Evolutionary conservation across 2,113 vertebrate species (phyloP), one percentile per base, ranked within the genome.

Genomic region (Tupaia tana): DNA sequence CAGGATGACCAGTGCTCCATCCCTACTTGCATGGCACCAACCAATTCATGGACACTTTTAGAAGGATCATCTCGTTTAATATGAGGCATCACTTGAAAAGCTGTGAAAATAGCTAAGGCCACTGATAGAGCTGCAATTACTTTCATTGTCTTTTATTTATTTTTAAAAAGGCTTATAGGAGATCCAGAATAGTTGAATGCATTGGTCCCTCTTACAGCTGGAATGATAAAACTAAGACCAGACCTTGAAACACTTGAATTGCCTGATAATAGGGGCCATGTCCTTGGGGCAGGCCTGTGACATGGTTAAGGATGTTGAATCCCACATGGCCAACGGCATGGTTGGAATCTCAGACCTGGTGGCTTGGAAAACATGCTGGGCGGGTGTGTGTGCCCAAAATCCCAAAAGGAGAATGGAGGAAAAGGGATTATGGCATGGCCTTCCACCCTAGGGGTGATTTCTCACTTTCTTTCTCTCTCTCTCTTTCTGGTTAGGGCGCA

Each of bases 91-190:
- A 67, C 15, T 86, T 91, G n/a, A 78, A 81, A 89, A 87, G 56
- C 43, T 94, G 22, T 56, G 34, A 63, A 69, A 93, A 63, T 27
- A 92, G 10, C 64, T 73, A 67, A 22, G 81, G 14, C 29, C 56
- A 85, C 52, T 24, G 69, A 52, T 13, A 27, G 43, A n/a, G 13
- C 24, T 82, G 90, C 63, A 43, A 3, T 85, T 61, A 63, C 15
- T 75, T 86, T 71, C 8, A 8, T 80, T 54, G 27, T 70, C 7
- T 61, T 85, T 82, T 75, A 67, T 31, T 93, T 81, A 79, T 63
- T 75, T 86, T 61, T 75, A 83, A 18, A 58, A 95, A 92, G 64
- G 56, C 27, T 89, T 78, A 67, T 1, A 63, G 71, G 52, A 93
- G 14, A 90, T 16, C 6, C 14, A 82, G 52, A 58, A 24, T 82